These are phyloP conservation scores for Cosmorhoe ocellata DNA, from an alignment of 2,888 invertebrate genomes.

Conservation along the genomic window DNA sequence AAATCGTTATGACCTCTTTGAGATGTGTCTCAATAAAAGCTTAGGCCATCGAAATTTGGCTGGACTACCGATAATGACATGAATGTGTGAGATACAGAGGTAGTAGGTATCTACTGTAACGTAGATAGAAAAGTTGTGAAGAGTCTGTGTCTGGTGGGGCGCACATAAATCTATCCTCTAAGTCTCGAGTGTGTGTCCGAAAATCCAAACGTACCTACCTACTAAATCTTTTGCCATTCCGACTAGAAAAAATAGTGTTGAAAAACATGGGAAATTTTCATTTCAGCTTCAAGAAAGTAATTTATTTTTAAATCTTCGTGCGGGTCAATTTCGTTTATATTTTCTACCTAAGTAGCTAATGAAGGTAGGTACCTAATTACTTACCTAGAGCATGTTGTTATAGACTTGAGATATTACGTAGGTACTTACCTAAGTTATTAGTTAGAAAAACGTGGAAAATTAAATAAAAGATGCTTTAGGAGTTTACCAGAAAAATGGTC, in stretches of 20 bases:
- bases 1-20: slow-evolving; percentile 18
- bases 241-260: slow-evolving; percentile 32
- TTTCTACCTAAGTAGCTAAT: too few species aligned
- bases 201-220: slow-evolving; percentile 43
- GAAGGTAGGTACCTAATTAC: too few species aligned
- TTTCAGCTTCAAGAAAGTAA: too few species aligned
- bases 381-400: too few species aligned
- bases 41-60: slow-evolving; percentile 27
- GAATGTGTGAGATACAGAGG: slow-evolving; percentile 28
- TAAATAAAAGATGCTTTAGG: slow-evolving; percentile 15
- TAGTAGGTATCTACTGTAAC: slow-evolving; percentile 25
- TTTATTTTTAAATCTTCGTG: too few species aligned
- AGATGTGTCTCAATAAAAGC: slow-evolving; percentile 30
- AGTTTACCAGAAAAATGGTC: slow-evolving; percentile 27
- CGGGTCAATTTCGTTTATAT: too few species aligned
- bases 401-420: too few species aligned
- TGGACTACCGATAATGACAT: slow-evolving; percentile 32
- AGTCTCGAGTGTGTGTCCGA: slow-evolving; percentile 46
- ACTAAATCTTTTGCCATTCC: slow-evolving; percentile 53
- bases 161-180: slow-evolving; percentile 56
- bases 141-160: slow-evolving; percentile 46
- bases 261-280: background rate
- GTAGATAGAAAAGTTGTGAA: slow-evolving; percentile 36
- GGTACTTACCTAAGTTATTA: too few species aligned
- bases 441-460: too few species aligned